Conservation (phyloP, 2,888 invertebrate species). For the Ophion ellenae region DNA sequence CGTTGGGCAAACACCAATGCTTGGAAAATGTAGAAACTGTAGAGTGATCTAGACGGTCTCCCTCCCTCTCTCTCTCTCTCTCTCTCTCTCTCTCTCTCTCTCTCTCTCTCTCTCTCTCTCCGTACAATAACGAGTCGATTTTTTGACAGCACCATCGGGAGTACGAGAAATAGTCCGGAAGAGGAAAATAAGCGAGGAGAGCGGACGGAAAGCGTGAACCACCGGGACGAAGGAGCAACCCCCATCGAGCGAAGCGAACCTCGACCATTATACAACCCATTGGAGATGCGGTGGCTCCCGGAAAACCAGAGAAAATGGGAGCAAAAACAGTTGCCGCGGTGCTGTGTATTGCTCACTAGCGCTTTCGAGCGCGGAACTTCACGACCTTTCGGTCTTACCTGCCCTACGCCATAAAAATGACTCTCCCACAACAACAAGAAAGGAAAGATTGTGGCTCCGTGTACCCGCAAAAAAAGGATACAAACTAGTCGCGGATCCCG, state of each 20-base stretch:
- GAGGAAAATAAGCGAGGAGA: constrained; percentile 59
- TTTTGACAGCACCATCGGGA: constrained; percentile 55
- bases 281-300: constrained; percentile 72
- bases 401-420: constrained; percentile 19
- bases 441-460: constrained; percentile 59
- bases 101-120: neutral
- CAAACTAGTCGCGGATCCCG: constrained; percentile 59
- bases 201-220: constrained; percentile 73
- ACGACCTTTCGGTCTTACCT: constrained; percentile 58
- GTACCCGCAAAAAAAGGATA: constrained; percentile 37
- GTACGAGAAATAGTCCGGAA: constrained; percentile 2
- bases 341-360: constrained; percentile 42
- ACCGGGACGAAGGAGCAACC: constrained; percentile 66
- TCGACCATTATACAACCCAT: constrained; percentile 71
- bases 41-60: neutral
- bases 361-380: constrained; percentile 43
- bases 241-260: constrained; percentile 71
- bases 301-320: constrained; percentile 77
- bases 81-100: neutral
- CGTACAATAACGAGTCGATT: constrained; percentile 48
- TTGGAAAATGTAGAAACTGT: neutral
- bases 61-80: neutral
- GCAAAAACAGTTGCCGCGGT: constrained; percentile 71
- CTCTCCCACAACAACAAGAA: constrained; percentile 54
- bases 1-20: neutral